phyloP scores from a whole-genome alignment of 1,140 invertebrate species.

The Bombus vancouverensis region DNA sequence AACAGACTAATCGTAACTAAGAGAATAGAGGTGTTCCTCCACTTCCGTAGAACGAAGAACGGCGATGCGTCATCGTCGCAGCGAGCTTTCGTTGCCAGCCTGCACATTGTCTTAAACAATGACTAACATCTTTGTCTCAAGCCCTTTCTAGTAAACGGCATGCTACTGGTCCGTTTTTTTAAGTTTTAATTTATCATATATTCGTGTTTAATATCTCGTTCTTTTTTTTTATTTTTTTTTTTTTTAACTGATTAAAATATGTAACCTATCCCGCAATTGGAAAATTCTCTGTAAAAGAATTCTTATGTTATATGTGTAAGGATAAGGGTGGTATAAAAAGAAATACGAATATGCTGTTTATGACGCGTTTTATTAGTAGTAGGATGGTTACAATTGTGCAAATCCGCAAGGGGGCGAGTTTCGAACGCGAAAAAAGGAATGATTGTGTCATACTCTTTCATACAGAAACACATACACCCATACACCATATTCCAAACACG shows the following conservation, averaged over 20 bases:
- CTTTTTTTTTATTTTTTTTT: not conserved
- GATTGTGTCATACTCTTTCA: not conserved
- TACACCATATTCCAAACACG: too few species aligned
- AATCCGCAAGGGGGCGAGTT: not conserved
- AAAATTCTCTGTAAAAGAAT: too few species aligned
- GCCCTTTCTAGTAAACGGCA: not conserved
- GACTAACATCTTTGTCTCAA: not conserved
- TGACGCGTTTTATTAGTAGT: accelerated
- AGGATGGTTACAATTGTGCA: accelerated
- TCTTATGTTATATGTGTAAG: too few species aligned
- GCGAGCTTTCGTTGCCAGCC: slow-evolving; percentile 1
- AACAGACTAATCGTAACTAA: not conserved
- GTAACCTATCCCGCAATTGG: too few species aligned
- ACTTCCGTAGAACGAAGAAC: not conserved
- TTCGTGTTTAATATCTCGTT: not conserved
- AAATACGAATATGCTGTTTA: too few species aligned
- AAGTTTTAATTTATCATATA: not conserved
- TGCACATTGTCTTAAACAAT: not conserved
- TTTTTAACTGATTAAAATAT: too few species aligned
- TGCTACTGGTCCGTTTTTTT: not conserved
- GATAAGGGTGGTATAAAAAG: too few species aligned
- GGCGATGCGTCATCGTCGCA: not conserved
- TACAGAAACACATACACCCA: not conserved
- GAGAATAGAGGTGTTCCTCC: too few species aligned
- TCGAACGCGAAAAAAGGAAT: not conserved